These are phyloP conservation scores for Calyptomena viridis DNA, from an alignment of 2,113 vertebrate genomes.

Conservation along the genomic window DNA sequence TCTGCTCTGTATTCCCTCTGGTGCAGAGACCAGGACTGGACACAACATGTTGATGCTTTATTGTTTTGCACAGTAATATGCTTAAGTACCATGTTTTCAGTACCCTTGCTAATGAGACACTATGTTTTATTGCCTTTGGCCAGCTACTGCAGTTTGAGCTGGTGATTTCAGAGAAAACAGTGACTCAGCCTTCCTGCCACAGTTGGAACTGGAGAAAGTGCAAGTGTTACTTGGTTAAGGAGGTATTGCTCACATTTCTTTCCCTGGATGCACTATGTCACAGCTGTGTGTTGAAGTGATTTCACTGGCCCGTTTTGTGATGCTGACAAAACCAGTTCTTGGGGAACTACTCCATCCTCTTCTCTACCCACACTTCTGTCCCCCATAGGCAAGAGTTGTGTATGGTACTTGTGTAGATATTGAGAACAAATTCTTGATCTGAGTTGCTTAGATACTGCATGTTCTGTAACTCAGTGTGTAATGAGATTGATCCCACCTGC, in stretches of 20 bases:
- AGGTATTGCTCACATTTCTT: background rate
- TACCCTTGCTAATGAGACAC: background rate
- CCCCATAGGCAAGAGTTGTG: background rate
- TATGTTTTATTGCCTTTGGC: background rate
- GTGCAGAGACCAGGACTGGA: background rate
- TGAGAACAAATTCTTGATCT: background rate
- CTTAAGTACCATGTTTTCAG: background rate
- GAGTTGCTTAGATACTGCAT: background rate
- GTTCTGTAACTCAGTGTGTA: background rate
- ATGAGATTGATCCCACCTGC: background rate
- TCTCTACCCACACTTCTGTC: background rate
- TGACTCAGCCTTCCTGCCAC: slow-evolving; percentile 19
- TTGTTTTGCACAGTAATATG: background rate
- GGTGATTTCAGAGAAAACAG: background rate
- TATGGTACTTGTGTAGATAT: background rate
- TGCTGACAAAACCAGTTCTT: background rate
- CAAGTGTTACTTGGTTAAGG: background rate
- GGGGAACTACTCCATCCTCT: background rate
- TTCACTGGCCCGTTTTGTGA: background rate
- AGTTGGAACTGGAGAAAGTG: background rate
- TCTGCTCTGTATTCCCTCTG: background rate
- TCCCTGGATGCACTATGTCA: background rate
- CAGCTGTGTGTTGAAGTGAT: background rate
- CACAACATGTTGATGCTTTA: background rate
- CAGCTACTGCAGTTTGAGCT: background rate